Evolutionary conservation across 2,888 invertebrate genomes (phyloP).

Genomic region (Pegoplata infirma): DNA sequence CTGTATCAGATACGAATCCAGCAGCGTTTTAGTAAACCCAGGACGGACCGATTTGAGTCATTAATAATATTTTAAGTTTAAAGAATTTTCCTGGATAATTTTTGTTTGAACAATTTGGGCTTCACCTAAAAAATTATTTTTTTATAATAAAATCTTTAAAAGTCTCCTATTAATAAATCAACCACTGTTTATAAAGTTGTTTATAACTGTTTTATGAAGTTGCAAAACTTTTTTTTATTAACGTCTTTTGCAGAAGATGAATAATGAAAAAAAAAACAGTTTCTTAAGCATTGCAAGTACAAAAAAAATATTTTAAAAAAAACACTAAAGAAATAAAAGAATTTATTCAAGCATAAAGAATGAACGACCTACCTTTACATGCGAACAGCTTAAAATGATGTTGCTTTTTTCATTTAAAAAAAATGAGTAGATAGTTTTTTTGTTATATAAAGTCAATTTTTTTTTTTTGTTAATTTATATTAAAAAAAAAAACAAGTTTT

Average conservation of each 20-base stretch:
- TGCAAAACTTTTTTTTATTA: neutral
- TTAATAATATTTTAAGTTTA: too few species aligned
- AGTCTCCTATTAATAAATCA: neutral
- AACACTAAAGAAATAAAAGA: neutral
- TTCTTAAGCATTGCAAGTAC: too few species aligned
- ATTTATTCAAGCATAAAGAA: neutral
- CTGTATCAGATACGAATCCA: too few species aligned
- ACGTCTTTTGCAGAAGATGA: neutral
- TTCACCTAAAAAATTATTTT: too few species aligned
- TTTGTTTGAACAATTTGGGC: too few species aligned
- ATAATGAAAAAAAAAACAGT: too few species aligned
- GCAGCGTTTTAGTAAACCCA: too few species aligned
- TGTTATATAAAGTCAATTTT: neutral
- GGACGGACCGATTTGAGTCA: too few species aligned
- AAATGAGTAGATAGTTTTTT: slow-evolving; percentile 3
- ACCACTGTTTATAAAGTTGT: neutral
- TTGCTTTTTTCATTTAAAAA: slow-evolving; percentile 48
- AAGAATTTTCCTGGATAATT: too few species aligned
- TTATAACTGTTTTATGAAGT: neutral
- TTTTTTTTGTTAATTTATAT: neutral
- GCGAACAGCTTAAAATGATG: slow-evolving; percentile 47
- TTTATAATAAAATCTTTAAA: too few species aligned
- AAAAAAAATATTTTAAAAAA: neutral
- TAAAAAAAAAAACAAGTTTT: neutral
- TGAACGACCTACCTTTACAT: slow-evolving; percentile 56